Percentiles rank a stretch among this genome's conserved stretches.
Conservation (phyloP, 2,797 vertebrate genomes). For the Melanotaenia maccullochi region DNA sequence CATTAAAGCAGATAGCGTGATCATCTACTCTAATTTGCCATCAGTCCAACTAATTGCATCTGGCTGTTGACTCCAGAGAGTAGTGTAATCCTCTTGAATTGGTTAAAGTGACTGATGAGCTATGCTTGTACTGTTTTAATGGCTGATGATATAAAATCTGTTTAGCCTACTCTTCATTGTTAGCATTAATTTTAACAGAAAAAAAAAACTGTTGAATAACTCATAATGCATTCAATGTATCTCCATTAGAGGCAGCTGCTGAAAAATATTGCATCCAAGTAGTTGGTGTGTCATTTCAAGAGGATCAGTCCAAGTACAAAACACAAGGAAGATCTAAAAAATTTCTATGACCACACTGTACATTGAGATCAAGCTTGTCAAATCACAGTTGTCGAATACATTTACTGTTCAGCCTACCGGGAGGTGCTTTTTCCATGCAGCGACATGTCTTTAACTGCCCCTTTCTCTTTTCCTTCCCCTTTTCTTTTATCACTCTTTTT, state of each 20-base stretch:
- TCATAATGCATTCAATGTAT: neutral
- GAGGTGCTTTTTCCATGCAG: conserved; percentile 34
- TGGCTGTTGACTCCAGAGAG: conserved; percentile 78
- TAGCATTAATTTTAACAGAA: conserved; percentile 19
- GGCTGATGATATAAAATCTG: conserved; percentile 67
- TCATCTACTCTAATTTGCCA: conserved; percentile 82
- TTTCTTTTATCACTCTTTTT: conserved; percentile 66
- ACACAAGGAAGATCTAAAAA: conserved; percentile 36
- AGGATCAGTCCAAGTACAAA: conserved; percentile 27
- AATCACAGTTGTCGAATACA: conserved; percentile 55
- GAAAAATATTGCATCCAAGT: conserved; percentile 11
- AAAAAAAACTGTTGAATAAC: conserved; percentile 5
- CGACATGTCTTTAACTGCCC: conserved; percentile 69
- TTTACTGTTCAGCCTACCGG: conserved; percentile 51
- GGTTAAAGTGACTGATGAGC: conserved; percentile 80
- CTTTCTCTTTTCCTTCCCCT: conserved; percentile 65
- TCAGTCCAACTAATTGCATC: conserved; percentile 81
- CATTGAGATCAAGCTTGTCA: conserved; percentile 66
- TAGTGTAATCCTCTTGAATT: conserved; percentile 77
- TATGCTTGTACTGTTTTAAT: conserved; percentile 69
- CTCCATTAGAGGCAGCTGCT: conserved; percentile 2
- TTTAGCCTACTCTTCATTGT: conserved; percentile 54
- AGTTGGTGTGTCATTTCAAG: conserved; percentile 29
- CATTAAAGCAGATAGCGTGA: conserved; percentile 80
- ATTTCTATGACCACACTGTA: conserved; percentile 8